phyloP scores from a whole-genome alignment of 2,888 invertebrate species.

The Coenonympha arcania region DNA sequence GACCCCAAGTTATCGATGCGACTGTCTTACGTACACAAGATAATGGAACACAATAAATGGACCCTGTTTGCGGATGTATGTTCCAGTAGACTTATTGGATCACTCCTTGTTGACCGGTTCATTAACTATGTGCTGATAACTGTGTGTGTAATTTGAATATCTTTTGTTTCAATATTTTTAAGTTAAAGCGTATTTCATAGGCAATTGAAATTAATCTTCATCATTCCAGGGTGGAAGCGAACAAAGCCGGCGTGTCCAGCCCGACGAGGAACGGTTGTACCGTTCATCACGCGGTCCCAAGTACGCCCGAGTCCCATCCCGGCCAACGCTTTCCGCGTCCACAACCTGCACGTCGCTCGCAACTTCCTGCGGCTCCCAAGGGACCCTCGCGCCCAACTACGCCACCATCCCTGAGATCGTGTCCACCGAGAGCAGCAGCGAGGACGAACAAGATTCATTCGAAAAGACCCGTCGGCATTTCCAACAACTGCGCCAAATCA shows the following conservation, averaged over 20 bases:
- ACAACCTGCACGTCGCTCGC: constrained; percentile 77
- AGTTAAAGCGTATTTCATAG: background rate
- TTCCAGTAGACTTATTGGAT: constrained; percentile 44
- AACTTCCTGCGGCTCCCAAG: constrained; percentile 66
- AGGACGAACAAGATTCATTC: constrained; percentile 72
- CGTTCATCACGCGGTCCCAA: constrained; percentile 56
- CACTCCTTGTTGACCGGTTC: constrained; percentile 14
- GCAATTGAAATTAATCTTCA: background rate
- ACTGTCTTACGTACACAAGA: constrained; percentile 63
- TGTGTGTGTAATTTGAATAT: constrained; percentile 8
- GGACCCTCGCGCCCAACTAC: constrained; percentile 62
- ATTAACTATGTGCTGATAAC: constrained; percentile 10
- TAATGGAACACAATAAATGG: constrained; percentile 69
- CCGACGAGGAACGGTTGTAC: constrained; percentile 65
- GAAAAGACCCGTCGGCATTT: constrained; percentile 75
- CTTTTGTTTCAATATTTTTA: background rate
- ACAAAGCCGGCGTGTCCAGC: constrained; percentile 57
- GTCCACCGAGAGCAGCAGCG: constrained; percentile 65
- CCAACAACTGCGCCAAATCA: constrained; percentile 76
- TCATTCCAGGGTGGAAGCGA: constrained; percentile 59
- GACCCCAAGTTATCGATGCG: constrained; percentile 59
- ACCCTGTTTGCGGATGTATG: constrained; percentile 58
- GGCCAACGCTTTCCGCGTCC: constrained; percentile 72
- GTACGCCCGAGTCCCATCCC: constrained; percentile 67
- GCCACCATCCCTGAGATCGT: constrained; percentile 59